Conservation (phyloP, 2,888 invertebrate genomes). For the Drosophila kambysellisi region DNA sequence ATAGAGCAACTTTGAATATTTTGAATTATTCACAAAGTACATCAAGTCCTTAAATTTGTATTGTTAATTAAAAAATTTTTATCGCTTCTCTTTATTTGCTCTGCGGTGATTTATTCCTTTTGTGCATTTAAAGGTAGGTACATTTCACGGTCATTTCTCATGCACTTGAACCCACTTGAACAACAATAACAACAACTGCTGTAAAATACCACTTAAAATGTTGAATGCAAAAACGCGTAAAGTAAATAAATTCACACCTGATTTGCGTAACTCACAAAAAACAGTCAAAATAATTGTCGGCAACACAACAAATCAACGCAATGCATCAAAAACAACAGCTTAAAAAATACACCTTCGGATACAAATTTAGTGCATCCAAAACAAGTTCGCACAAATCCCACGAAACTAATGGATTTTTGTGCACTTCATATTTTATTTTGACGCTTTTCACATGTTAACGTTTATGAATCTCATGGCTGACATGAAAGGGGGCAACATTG, state of each 20-base stretch:
- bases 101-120: conserved; percentile 36
- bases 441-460: conserved; percentile 35
- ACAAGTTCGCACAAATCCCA: conserved; percentile 60
- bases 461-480: conserved; percentile 29
- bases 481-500: conserved; percentile 16
- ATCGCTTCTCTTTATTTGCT: conserved; percentile 6
- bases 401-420: conserved; percentile 36
- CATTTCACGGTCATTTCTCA: conserved; percentile 70
- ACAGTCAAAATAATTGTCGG: conserved; percentile 70
- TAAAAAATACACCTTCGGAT: conserved; percentile 37
- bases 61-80: background rate
- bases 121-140: conserved; percentile 13
- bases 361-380: conserved; percentile 37
- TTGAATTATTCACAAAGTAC: background rate
- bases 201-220: conserved; percentile 50
- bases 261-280: conserved; percentile 65
- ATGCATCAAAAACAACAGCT: conserved; percentile 57
- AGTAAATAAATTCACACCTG: conserved; percentile 73
- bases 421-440: conserved; percentile 26
- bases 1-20: background rate
- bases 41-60: background rate
- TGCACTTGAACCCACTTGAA: conserved; percentile 65
- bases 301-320: conserved; percentile 58
- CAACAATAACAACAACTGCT: conserved; percentile 1
- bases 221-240: conserved; percentile 65